Base-by-base conservation (phyloP, 1,140 invertebrate species). In the Probaryconus sp. region DNA sequence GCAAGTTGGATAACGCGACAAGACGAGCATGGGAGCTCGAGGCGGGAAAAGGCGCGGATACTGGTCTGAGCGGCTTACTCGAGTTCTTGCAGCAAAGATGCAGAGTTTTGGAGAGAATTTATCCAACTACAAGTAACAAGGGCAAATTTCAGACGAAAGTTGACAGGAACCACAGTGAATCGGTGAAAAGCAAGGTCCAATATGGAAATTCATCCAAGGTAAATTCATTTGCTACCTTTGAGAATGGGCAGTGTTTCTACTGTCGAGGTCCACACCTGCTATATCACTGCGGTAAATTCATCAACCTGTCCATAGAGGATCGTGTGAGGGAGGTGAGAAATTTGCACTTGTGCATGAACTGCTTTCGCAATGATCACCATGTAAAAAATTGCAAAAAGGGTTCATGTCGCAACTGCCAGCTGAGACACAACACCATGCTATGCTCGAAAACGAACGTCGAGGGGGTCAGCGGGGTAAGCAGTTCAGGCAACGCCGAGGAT, bases 1-100 rank as follows among this genome's bases (percentile, higher is more conserved):
- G 18, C 3, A 75, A 64, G 35, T 42, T 72, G 14, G 76, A 78
- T 26, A 63, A 43, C 11, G 21, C 38, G 6, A 68, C 63, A n/a
- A 9, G 42, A 1, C 50, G 47, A 26, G 65, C 58, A 11, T 75
- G 76, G 76, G 71, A 71, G 24, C 51, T 50, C 7, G 4, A 21
- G 33, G 11, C 40, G 16, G 11, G 43, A 40, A 10, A 13, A 10
- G 5, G 20, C 7, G n/a, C 2, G 7, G 20, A 9, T n/a, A 16
- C 48, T 5, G 35, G n/a, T 6, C 33, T 48, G 3, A 26, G 51
- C 3, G 40, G 10, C 1, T 14, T 60, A 21, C 65, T 45, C 6
- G 61, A 18, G 13, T 60, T 60, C 38, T 11, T 60, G 3, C 5
- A 42, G 47, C 37, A 47, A 18, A n/a, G 55, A 2, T 60, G 55